Evolutionary conservation across 2,888 invertebrate genomes (phyloP), one percentile per base, ranked within the genome.

Genomic region (Euproctis similis): DNA sequence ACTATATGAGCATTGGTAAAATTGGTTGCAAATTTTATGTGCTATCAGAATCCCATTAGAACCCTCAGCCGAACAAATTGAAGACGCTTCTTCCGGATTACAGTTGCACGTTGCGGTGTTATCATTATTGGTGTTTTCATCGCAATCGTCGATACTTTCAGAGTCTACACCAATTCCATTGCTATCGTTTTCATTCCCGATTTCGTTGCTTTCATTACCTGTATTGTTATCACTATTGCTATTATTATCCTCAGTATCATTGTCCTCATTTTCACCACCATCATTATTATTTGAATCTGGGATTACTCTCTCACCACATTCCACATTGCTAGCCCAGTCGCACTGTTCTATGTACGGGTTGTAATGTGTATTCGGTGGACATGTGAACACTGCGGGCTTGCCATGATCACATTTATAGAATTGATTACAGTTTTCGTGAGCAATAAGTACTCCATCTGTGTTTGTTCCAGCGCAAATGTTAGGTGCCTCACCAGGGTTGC

Each of bases 261-360:
- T n/a, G 9, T 31, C 39, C 4, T 35, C 26, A 27, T 39, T 20
- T 19, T 18, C 31, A 12, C 18, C 17, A 5, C 12, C 9, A 10
- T 36, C 24, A 14, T 28, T 23, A 11, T 26, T 24, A 7, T 34
- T 25, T 0, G 14, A 9, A 2, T 33, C 33, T 2, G 36, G 35
- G 3, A 37, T 51, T 2, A 36, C 24, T 41, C 61, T 55, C n/a
- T 59, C 48, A 2, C 56, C 61, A 27, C 70, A 69, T 0, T 55
- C 38, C 0, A 67, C 66, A 19, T 59, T 53, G 1, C 43, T 13
- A 0, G 63, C 50, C 59, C 59, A 66, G 26, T 67, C 66, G 27
- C 68, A 70, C 18, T 34, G 27, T 19, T 56, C 40, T 1, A 16
- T 46, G 1, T 28, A 11, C 0, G 61, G 55, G 30, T 67, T 58